Conservation (phyloP, 2,888 invertebrate genomes). For the Ethmia dodecea region DNA sequence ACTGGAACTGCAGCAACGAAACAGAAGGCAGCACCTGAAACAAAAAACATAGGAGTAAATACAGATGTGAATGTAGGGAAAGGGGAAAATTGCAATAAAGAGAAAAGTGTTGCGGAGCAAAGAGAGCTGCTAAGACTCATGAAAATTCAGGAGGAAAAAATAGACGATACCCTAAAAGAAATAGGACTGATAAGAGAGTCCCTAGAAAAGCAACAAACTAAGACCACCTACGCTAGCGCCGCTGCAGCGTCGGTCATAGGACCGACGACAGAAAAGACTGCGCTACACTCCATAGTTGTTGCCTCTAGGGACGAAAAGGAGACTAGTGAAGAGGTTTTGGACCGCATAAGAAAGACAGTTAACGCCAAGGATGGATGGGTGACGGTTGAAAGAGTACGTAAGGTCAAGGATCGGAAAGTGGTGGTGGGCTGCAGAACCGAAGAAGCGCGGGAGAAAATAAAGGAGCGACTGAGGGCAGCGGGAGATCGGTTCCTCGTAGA, state of each 20-base stretch:
- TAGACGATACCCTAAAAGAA: too few relatives aligned
- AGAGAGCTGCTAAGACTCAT: too few relatives aligned
- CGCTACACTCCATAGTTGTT: neutral
- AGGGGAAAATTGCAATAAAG: too few relatives aligned
- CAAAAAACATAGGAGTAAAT: too few relatives aligned
- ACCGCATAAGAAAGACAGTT: conserved; percentile 5
- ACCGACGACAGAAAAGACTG: neutral
- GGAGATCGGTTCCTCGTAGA: neutral
- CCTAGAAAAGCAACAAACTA: neutral
- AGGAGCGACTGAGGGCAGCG: neutral
- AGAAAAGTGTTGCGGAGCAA: too few relatives aligned
- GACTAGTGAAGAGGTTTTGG: conserved; percentile 4
- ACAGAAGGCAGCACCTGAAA: too few relatives aligned
- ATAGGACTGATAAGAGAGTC: neutral
- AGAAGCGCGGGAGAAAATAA: neutral
- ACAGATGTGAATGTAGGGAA: too few relatives aligned
- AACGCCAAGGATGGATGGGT: conserved; percentile 8
- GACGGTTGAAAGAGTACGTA: conserved; percentile 5
- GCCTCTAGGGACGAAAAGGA: neutral
- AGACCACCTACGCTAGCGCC: neutral
- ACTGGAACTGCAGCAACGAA: too few relatives aligned
- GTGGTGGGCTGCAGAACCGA: neutral
- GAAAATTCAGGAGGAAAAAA: too few relatives aligned
- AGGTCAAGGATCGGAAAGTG: conserved; percentile 4
- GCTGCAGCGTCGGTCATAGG: neutral